A percentile compares a stretch with the other conserved stretches of the same genome.
Conservation (phyloP, 2,113 vertebrate genomes). For the Entomyzon cyanotis region DNA sequence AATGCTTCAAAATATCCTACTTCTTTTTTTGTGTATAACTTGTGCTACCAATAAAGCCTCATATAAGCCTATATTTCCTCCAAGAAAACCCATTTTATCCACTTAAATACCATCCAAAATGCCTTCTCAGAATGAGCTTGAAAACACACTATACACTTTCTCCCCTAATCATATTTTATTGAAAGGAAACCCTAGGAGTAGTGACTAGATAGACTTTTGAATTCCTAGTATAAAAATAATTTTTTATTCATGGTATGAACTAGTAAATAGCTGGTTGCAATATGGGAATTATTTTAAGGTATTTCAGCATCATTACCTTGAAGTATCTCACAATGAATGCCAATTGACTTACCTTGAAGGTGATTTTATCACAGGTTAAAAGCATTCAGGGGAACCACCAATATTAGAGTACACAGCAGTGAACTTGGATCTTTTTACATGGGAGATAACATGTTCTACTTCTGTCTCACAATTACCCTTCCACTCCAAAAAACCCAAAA, state of each 20-base stretch:
- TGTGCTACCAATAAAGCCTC: background rate
- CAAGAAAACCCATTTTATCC: background rate
- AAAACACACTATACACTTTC: background rate
- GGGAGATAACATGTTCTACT: background rate
- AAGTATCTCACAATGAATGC: background rate
- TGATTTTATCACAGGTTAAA: background rate
- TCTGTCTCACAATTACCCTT: background rate
- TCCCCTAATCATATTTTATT: background rate
- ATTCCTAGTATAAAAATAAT: background rate
- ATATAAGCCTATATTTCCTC: background rate
- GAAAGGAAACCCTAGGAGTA: background rate
- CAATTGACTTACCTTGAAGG: background rate
- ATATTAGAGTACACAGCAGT: no score
- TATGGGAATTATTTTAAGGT: background rate
- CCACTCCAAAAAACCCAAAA: fast-evolving
- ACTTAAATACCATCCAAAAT: background rate
- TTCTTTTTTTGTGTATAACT: background rate
- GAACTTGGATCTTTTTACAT: background rate
- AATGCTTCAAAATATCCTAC: background rate
- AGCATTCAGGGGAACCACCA: background rate
- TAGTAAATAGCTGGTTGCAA: background rate
- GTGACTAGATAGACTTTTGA: background rate
- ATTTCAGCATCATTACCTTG: background rate
- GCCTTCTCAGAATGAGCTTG: background rate
- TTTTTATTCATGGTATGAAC: background rate